Evolutionary conservation across 2,113 vertebrate species (phyloP).

Genomic region (Phodopus roborovskii): DNA sequence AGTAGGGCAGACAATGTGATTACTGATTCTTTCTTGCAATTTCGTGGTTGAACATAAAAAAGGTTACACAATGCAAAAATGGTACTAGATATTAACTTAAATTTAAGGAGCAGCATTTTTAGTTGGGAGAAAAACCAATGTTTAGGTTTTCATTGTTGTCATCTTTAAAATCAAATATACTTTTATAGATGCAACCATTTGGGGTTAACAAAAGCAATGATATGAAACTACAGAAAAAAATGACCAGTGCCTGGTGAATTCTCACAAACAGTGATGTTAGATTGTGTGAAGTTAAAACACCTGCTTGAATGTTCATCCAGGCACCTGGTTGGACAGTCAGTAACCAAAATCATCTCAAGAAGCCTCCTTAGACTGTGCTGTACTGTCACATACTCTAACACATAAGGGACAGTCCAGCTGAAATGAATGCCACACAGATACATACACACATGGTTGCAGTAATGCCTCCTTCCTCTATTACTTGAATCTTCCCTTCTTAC

Average conservation of each 20-base stretch:
- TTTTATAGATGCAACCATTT: neutral
- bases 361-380: neutral
- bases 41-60: neutral
- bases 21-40: neutral
- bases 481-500: neutral
- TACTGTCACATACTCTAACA: neutral
- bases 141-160: neutral
- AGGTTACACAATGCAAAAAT: neutral
- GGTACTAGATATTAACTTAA: neutral
- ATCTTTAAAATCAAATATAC: conserved; percentile 29
- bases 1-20: neutral
- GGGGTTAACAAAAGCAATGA: neutral
- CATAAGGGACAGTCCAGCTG: neutral
- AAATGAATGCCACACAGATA: neutral
- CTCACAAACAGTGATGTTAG: neutral
- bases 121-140: neutral
- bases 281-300: neutral
- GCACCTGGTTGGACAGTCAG: neutral
- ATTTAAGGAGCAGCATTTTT: conserved; percentile 8
- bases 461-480: neutral
- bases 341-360: neutral
- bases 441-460: neutral
- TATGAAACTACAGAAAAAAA: neutral
- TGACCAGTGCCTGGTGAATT: neutral
- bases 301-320: neutral